These are phyloP conservation scores for Poecilia velifera DNA, from an alignment of 2,797 vertebrate genomes.

Conservation along the genomic window DNA sequence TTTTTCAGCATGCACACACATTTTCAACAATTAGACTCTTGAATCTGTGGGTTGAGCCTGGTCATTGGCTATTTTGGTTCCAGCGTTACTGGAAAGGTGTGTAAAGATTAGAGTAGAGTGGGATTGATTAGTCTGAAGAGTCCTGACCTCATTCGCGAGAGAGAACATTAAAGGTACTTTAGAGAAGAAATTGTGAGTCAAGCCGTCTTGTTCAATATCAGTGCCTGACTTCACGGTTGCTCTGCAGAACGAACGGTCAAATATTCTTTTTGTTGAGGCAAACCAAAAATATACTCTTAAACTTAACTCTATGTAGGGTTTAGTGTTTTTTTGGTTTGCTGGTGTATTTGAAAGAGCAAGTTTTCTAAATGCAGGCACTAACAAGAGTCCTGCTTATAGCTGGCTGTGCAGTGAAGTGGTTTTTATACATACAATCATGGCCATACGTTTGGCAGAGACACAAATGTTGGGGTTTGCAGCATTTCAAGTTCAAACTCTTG, in stretches of 20 bases:
- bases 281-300: neutral
- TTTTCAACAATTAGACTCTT: neutral
- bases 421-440: slow-evolving; percentile 33
- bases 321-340: neutral
- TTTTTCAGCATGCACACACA: neutral
- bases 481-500: neutral
- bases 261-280: neutral
- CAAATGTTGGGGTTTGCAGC: neutral
- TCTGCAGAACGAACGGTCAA: neutral
- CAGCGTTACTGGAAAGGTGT: neutral
- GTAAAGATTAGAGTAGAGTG: too few species aligned
- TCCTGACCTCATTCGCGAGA: neutral
- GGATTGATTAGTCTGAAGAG: neutral
- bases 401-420: slow-evolving; percentile 24
- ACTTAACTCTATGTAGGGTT: neutral
- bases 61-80: neutral
- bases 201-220: neutral
- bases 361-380: neutral
- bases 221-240: neutral
- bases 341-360: neutral
- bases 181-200: neutral
- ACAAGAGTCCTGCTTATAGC: neutral
- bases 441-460: slow-evolving; percentile 25
- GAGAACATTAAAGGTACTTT: neutral
- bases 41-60: neutral